Percentiles rank a stretch among this genome's conserved stretches.
Evolutionary conservation across 1,140 invertebrate genomes (phyloP).

Genomic region (Zophobas atratus): DNA sequence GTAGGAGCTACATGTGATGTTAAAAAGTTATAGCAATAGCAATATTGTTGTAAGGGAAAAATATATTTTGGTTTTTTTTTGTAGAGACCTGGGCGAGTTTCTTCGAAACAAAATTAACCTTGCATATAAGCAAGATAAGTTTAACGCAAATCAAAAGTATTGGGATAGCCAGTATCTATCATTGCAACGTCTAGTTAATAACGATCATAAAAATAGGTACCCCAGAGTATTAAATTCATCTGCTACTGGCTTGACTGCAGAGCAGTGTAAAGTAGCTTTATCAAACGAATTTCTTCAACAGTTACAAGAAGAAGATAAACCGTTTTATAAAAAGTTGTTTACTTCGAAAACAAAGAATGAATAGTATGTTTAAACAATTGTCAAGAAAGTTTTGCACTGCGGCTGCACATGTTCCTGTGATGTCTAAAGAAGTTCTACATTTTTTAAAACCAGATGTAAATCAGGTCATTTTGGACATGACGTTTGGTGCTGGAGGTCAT

Average conservation of each 20-base stretch:
- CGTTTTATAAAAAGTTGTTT: constrained; percentile 71
- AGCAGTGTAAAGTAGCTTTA: constrained; percentile 81
- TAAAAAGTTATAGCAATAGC: too few relatives aligned
- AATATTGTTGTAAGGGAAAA: background rate
- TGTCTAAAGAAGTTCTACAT: constrained; percentile 79
- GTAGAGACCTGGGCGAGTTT: constrained; percentile 83
- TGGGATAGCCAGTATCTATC: constrained; percentile 79
- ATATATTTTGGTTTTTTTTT: constrained; percentile 57
- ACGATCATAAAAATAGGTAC: constrained; percentile 80
- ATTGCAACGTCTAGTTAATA: constrained; percentile 79
- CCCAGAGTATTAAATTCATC: constrained; percentile 72
- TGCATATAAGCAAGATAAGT: constrained; percentile 76
- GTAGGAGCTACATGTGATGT: constrained; percentile 67
- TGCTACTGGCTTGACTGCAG: constrained; percentile 77
- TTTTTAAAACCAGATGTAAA: constrained; percentile 76
- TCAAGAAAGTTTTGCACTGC: constrained; percentile 49
- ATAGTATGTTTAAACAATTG: constrained; percentile 50
- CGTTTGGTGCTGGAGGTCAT: constrained; percentile 96
- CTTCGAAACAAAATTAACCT: constrained; percentile 80
- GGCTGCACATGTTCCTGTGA: constrained; percentile 78
- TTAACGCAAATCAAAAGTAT: constrained; percentile 71
- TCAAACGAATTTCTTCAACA: constrained; percentile 80
- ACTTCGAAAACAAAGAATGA: constrained; percentile 58
- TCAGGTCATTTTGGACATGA: constrained; percentile 87
- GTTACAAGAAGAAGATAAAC: constrained; percentile 74